Percentiles rank a stretch among this genome's conserved stretches.
Conservation (phyloP, 2,888 invertebrate species). For the Xestia xanthographa region DNA sequence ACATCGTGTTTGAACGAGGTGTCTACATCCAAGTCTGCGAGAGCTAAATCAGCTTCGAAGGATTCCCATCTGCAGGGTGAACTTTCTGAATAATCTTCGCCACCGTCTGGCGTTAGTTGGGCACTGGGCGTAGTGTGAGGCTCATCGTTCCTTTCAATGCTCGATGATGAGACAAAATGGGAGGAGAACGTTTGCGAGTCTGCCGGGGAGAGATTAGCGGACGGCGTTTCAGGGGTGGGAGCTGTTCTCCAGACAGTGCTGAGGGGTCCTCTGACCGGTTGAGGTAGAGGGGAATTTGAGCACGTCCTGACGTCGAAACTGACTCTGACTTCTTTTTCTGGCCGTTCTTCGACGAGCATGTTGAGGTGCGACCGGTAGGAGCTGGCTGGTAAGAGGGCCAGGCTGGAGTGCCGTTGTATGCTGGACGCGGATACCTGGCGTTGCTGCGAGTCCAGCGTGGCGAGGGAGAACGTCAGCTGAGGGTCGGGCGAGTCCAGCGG, state of each 20-base stretch:
- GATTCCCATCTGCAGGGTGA: constrained; percentile 92
- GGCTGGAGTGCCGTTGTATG: constrained; percentile 87
- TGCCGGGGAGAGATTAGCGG: constrained; percentile 91
- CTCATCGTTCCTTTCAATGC: constrained; percentile 86
- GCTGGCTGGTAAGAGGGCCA: constrained; percentile 87
- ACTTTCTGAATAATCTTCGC: constrained; percentile 83
- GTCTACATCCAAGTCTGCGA: constrained; percentile 91
- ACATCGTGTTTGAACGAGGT: constrained; percentile 92
- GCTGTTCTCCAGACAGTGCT: constrained; percentile 87
- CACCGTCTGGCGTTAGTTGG: constrained; percentile 90
- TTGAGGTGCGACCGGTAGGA: constrained; percentile 88
- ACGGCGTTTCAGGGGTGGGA: constrained; percentile 92
- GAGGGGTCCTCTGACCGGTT: constrained; percentile 85
- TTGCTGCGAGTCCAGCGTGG: constrained; percentile 90
- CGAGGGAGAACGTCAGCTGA: constrained; percentile 92
- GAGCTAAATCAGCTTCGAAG: constrained; percentile 91
- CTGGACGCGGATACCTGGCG: constrained; percentile 92
- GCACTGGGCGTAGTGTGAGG: constrained; percentile 90
- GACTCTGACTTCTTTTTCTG: constrained; percentile 87
- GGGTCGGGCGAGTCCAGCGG: constrained; percentile 96
- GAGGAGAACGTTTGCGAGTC: constrained; percentile 92
- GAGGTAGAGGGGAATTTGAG: constrained; percentile 81
- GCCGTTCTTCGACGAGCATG: constrained; percentile 87
- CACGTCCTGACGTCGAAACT: constrained; percentile 85
- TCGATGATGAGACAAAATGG: constrained; percentile 90